A percentile compares a stretch with the other conserved stretches of the same genome.
Evolutionary conservation across 2,113 vertebrate species (phyloP).

Genomic region (Rhipidura dahli): DNA sequence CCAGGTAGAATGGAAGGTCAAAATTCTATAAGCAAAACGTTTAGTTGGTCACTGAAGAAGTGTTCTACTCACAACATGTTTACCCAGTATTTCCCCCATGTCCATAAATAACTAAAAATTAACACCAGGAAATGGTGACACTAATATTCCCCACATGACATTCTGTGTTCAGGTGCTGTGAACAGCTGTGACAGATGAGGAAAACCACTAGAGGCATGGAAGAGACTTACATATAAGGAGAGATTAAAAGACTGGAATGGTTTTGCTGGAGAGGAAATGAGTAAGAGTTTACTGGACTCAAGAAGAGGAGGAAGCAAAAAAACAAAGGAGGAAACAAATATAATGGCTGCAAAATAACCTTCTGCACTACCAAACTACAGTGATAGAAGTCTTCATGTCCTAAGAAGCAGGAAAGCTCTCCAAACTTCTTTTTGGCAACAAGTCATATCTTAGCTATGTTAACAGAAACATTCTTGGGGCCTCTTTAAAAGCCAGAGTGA

Average conservation of each 20-base stretch:
- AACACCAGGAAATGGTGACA: neutral
- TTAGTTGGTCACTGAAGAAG: neutral
- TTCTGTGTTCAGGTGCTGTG: neutral
- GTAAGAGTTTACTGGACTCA: neutral
- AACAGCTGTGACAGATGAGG: neutral
- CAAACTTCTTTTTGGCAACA: neutral
- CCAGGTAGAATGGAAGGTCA: neutral
- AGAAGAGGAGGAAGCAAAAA: neutral
- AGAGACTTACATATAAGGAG: neutral
- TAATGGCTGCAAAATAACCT: neutral
- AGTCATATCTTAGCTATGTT: neutral
- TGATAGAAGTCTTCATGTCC: neutral
- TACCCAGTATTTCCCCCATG: neutral
- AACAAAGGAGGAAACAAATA: neutral
- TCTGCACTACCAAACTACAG: neutral
- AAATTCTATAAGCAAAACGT: neutral
- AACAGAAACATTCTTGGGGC: neutral
- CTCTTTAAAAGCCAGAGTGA: neutral
- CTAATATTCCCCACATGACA: neutral
- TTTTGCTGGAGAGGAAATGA: slow-evolving; percentile 10
- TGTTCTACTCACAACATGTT: neutral
- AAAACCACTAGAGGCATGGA: neutral
- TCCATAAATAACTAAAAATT: neutral
- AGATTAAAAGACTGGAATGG: neutral
- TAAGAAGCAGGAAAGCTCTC: neutral